Base-by-base conservation (phyloP, 2,888 invertebrate genomes). In the Altica lythri region DNA sequence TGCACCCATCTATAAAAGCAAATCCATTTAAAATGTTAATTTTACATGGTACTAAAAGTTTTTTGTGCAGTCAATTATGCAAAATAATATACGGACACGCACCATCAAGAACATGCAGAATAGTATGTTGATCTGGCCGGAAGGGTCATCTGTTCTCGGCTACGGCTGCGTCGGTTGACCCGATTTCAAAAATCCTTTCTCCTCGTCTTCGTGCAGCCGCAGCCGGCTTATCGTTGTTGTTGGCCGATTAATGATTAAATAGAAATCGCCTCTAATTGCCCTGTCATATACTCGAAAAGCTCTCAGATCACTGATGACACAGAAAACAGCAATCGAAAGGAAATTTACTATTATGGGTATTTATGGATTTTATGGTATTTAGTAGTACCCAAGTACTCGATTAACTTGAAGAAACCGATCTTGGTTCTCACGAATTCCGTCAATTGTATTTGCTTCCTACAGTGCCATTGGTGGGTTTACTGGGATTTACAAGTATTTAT, bases 201-300 rank as follows among this genome's bases (percentile, higher is more conserved):
- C 68, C 63, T 68, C 59, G 55, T 55, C 50, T 58, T 61, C 64
- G 60, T 64, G 64, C 62, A 59, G 55, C 61, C 14, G 64, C 62
- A 59, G 55, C 61, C 14, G 42, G 13, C 25, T 42, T 29, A 43
- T 46, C 34, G n/a, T 46, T 35, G n/a, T 46, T 35, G 46, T 35
- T 16, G 46, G 34, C 25, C 35, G 46, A 35, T 37, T 27, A 47
- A 37, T 68, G 67, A 69, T 69, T 64, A 68, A 69, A 67, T 71
- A 69, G 71, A 70, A 72, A 72, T 64, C 68, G 61, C 57, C 64
- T 65, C 55, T 69, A 66, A 67, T 68, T 68, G 65, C 59, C 47
- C 60, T n/a, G 59, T 51, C 60, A 59, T 18, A 18, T 22, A 29
- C 10, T 38, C 30, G 30, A 13, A 10, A 2, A 30, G 10, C 12